phyloP scores from a whole-genome alignment of 2,113 vertebrate genomes.

The Pan troglodytes region NHGRI_mPanTro3-v2.1_pri NC_072421.2:101635501-101636000 shows the following conservation, averaged over 20 bases:
- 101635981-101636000: not conserved
- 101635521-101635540: not conserved
- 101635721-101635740: not conserved
- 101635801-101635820: not conserved
- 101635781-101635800: not conserved
- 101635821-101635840: not conserved
- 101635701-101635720: not conserved
- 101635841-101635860: not conserved
- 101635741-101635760: not conserved
- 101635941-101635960: not conserved
- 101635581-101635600: not conserved
- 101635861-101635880: not conserved
- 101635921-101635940: slow-evolving; percentile 22
- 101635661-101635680: not conserved
- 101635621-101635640: not conserved
- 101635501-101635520: slow-evolving; percentile 10
- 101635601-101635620: not conserved
- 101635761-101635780: not conserved
- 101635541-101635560: not conserved
- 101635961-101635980: not conserved
- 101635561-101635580: not conserved
- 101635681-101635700: not conserved
- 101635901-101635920: not conserved
- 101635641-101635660: not conserved
- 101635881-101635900: slow-evolving; percentile 18